Base-by-base conservation (phyloP, 2,888 invertebrate genomes). In the Abrostola triplasia region DNA sequence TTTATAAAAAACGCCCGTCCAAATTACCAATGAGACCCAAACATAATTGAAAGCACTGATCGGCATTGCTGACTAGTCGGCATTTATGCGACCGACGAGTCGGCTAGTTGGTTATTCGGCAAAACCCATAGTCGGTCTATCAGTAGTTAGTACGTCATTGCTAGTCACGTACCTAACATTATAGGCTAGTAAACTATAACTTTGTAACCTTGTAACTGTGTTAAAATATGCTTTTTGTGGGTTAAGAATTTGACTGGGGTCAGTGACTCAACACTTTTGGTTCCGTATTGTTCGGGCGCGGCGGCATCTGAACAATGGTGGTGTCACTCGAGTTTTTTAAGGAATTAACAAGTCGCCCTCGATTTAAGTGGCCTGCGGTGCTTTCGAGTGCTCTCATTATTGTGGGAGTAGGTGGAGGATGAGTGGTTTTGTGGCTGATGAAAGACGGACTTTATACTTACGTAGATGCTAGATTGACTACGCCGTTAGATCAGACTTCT, bases 271-370 rank as follows among this genome's bases (percentile, higher is more conserved):
- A 77, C 82, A 74, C 66, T 80, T 82, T 71, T 68, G 69, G 67
- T 74, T 64, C 62, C 41, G 54, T 70, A 79, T 82, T 82, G 78
- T 84, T 79, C 72, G 59, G 55, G 36, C 59, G 71, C 68, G 66
- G 72, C 74, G 70, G 75, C 73, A 74, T 61, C 67, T 59, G 75
- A 79, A 83, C 82, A 86, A 86, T 81, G 69, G 69, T 66, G 77
- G 55, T 57, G 64, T 63, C 76, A 76, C 84, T 86, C 60, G 69
- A 83, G 80, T 81, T 83, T 80, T 81, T 81, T 80, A 67, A 77
- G 73, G 80, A 83, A 84, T 84, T 84, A 84, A 83, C 79, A 82
- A 85, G 81, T 65, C 63, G 60, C 73, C 60, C 83, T 82, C 64
- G 59, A 74, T 67, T 71, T 59, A 73, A 84, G 84, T 82, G 77